Evolutionary conservation across 2,797 vertebrate species (phyloP).

Genomic region (Fistularia commersonii): DNA sequence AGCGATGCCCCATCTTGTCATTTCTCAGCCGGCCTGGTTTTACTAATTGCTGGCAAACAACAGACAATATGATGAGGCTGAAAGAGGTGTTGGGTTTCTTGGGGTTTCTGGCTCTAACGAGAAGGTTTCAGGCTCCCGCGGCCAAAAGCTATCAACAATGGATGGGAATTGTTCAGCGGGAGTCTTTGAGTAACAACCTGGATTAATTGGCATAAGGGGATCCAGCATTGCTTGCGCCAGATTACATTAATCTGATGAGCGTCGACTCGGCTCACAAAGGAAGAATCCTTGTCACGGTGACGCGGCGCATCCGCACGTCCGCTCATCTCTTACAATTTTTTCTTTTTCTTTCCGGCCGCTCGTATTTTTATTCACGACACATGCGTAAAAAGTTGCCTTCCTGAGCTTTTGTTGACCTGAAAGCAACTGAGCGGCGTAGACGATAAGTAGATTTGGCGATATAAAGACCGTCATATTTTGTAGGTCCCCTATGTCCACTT

Average conservation of each 20-base stretch:
- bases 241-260: constrained; percentile 86
- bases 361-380: too few species aligned
- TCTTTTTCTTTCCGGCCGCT: too few species aligned
- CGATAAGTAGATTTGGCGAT: constrained; percentile 41
- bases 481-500: constrained; percentile 47
- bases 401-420: constrained; percentile 11
- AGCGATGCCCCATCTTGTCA: constrained; percentile 89
- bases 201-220: constrained; percentile 91
- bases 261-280: constrained; percentile 80
- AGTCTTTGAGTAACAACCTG: constrained; percentile 87
- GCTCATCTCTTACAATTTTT: too few species aligned
- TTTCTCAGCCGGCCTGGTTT: constrained; percentile 85
- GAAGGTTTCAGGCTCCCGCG: constrained; percentile 81
- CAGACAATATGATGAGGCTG: constrained; percentile 81
- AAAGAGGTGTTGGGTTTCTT: constrained; percentile 75
- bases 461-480: constrained; percentile 37
- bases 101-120: constrained; percentile 83
- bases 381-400: background rate
- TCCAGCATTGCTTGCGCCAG: constrained; percentile 79
- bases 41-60: constrained; percentile 96
- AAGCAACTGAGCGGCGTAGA: constrained; percentile 30
- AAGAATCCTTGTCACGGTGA: constrained; percentile 64
- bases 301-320: constrained; percentile 54
- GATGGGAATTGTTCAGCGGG: constrained; percentile 94
- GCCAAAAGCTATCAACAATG: constrained; percentile 91